Evolutionary conservation across 1,140 invertebrate genomes (phyloP).

Genomic region (Lanistes nyassanus): DNA sequence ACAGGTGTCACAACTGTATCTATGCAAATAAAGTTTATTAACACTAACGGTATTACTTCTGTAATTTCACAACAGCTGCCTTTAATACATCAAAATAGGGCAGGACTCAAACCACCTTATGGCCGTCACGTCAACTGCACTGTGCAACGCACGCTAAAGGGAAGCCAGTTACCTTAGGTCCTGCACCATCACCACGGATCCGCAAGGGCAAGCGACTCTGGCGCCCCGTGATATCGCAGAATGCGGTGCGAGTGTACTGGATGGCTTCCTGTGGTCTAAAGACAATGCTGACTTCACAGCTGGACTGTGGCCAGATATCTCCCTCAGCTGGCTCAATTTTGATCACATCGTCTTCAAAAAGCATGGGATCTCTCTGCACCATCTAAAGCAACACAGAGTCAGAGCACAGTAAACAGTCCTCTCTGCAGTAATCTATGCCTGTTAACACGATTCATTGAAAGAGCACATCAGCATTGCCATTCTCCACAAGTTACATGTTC

Average conservation of each 20-base stretch:
- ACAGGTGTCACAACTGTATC: no score
- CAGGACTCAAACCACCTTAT: no score
- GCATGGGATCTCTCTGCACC: slow-evolving; percentile 56
- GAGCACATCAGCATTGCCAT: no score
- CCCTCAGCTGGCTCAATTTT: slow-evolving; percentile 66
- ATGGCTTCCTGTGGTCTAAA: slow-evolving; percentile 65
- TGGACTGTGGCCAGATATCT: slow-evolving; percentile 67
- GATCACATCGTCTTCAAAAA: slow-evolving; percentile 65
- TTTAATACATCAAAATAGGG: no score
- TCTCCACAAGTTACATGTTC: no score
- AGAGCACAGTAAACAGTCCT: no score
- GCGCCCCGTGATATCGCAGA: slow-evolving; percentile 66
- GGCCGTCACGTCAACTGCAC: no score
- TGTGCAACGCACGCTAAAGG: neutral
- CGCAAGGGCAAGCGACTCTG: slow-evolving; percentile 63
- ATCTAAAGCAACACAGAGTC: slow-evolving; percentile 43
- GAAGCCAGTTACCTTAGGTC: slow-evolving; percentile 47
- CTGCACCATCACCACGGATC: slow-evolving; percentile 63
- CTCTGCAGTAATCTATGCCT: no score
- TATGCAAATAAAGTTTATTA: no score
- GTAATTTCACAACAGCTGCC: no score
- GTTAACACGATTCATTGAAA: no score
- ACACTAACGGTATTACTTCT: no score
- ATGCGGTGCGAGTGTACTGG: slow-evolving; percentile 62
- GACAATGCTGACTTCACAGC: slow-evolving; percentile 60